Percentiles rank a stretch among this genome's conserved stretches.
Evolutionary conservation across 2,888 invertebrate species (phyloP).

Genomic region (Patella ulyssiponensis): DNA sequence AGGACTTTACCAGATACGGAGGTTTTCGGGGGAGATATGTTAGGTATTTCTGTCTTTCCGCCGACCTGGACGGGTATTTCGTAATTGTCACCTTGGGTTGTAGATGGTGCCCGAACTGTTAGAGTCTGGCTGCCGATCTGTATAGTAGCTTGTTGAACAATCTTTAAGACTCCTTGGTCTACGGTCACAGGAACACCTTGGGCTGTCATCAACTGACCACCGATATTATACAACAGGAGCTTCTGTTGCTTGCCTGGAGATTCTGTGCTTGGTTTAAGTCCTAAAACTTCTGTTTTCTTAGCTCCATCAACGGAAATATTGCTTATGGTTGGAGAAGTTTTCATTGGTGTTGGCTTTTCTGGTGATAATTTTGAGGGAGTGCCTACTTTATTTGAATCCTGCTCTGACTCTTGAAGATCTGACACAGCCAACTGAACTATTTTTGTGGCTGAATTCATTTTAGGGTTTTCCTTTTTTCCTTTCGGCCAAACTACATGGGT

Average conservation of each 20-base stretch:
- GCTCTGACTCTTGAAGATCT: background rate
- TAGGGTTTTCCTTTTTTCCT: background rate
- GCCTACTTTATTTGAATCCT: background rate
- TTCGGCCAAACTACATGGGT: background rate
- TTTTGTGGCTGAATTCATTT: background rate
- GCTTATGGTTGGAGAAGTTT: background rate
- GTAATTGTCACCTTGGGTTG: slow-evolving; percentile 17
- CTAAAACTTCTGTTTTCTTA: background rate
- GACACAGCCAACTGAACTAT: background rate
- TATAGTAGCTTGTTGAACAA: slow-evolving; percentile 47
- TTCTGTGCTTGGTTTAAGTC: background rate
- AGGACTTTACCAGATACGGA: too few relatives aligned
- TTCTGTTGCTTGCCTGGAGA: slow-evolving; percentile 31
- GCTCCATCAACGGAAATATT: background rate
- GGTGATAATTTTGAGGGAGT: background rate
- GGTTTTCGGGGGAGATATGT: too few relatives aligned
- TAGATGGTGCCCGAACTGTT: slow-evolving; percentile 31
- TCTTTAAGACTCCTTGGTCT: slow-evolving; percentile 55
- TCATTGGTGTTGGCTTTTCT: too few relatives aligned
- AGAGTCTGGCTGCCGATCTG: slow-evolving; percentile 49
- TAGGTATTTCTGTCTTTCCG: background rate
- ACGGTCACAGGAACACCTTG: slow-evolving; percentile 61
- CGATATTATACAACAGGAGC: slow-evolving; percentile 56
- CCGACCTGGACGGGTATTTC: background rate
- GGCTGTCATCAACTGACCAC: slow-evolving; percentile 63